Percentiles rank a stretch among this genome's conserved stretches.
Conservation (phyloP, 2,113 vertebrate species). For the Nibea albiflora region DNA sequence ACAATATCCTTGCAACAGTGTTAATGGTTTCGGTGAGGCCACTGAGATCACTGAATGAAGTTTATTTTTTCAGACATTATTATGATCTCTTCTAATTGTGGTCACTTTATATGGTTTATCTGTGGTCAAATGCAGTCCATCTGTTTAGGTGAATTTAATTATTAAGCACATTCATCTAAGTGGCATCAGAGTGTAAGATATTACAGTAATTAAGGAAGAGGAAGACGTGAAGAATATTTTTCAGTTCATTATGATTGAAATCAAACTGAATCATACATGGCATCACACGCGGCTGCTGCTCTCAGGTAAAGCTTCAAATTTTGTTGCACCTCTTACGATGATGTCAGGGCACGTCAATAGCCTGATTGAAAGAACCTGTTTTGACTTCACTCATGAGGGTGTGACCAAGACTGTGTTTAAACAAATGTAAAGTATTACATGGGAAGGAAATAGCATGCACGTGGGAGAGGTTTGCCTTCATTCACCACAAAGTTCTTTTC, state of each 20-base stretch:
- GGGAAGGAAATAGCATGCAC: too few relatives aligned
- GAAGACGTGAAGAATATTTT: background rate
- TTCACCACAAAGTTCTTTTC: too few relatives aligned
- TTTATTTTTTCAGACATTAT: background rate
- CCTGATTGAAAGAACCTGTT: slow-evolving; percentile 11
- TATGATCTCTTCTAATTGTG: background rate
- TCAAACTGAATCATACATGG: background rate
- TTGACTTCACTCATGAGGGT: background rate
- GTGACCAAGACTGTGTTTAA: background rate
- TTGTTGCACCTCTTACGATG: background rate
- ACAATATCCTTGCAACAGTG: background rate
- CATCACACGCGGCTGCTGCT: background rate
- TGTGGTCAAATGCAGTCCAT: background rate
- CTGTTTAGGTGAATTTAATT: slow-evolving; percentile 14
- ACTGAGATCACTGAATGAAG: background rate
- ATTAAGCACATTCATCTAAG: background rate
- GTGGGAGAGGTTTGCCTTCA: too few relatives aligned
- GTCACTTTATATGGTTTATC: background rate
- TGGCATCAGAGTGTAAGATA: too few relatives aligned
- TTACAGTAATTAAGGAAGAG: background rate
- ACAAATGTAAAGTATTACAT: too few relatives aligned
- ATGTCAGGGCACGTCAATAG: too few relatives aligned
- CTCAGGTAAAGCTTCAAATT: background rate
- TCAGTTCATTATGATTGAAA: background rate
- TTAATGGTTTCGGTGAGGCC: slow-evolving; percentile 7